Evolutionary conservation across 2,797 vertebrate genomes (phyloP), one percentile per base, ranked within the genome.

Genomic region (Cryptoblepharus egeriae): DNA sequence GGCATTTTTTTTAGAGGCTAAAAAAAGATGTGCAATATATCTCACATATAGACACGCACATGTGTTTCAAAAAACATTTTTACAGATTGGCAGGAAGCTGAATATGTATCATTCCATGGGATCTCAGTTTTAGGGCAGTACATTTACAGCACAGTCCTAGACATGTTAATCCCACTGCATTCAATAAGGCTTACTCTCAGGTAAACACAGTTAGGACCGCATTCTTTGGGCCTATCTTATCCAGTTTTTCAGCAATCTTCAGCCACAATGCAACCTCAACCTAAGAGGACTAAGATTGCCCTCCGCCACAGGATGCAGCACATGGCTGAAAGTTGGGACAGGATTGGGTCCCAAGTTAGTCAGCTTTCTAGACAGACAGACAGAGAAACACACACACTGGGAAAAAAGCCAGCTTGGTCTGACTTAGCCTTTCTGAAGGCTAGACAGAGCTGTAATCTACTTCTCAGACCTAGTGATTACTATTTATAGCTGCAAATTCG

Each of bases 401-500:
- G 52, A 8, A 22, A 20, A 3, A 0, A 24, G 28, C 30, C 85
- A 94, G 91, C 90, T 92, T 91, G 85, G 90, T 89, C 87, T 93
- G 89, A 81, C 79, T 88, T 83, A 85, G 90, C 88, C 88, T 68
- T 84, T 79, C 35, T 85, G 82, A 89, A 89, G 85, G 91, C 82
- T 82, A 85, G 90, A 81, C 92, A 81, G 73, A 83, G 88, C 91
- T 90, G 70, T 86, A 90, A 91, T 90, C 85, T 86, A 86, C 90
- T 89, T 91, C 87, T 91, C 91, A 93, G 92, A 92, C 92, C 87
- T 87, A 82, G 80, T 16, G 75, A 86, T 78, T 81, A 87, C 91
- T 93, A 94, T 94, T 93, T 93, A 92, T 94, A 94, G 92, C 20
- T 69, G 74, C 75, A 78, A 82, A 82, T 74, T 74, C 84, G 74